Base-by-base conservation (phyloP, 2,888 invertebrate species). In the Tupiocoris notatus region DNA sequence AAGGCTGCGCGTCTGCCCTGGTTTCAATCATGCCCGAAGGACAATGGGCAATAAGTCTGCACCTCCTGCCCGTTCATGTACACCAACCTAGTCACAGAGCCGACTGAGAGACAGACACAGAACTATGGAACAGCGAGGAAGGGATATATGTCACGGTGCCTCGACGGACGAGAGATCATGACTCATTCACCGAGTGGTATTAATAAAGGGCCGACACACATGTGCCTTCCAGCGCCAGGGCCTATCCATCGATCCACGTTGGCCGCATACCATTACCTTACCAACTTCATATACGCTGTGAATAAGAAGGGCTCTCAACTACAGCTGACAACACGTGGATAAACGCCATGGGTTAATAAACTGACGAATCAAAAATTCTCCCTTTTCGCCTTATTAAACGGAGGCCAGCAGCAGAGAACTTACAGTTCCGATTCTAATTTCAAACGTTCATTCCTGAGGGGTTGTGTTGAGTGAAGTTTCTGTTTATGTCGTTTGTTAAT, bases 41-140 rank as follows among this genome's bases (percentile, higher is more conserved):
- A 67, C 67, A 67, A 67, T 67, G 67, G 67, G 67, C 67, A 67
- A 67, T 67, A 67, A 67, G 67, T 67, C 67, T 67, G 65, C 20
- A 56, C 66, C 21, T 20, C 66, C 18, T 23, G 39, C 66, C 39
- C n/a, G n/a, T n/a, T n/a, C n/a, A n/a, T n/a, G n/a, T n/a, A n/a
- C n/a, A n/a, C n/a, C 54, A n/a, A 17, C 54, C 67, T 39, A 39
- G 39, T 39, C 39, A 39, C 12, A 39, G 39, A n/a, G n/a, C n/a
- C n/a, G n/a, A n/a, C n/a, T n/a, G n/a, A 39, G 39, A 39, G 39
- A 39, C 39, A 39, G 39, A 39, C 39, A 39, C 39, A 39, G 39
- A 39, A 39, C 6, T 67, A 57, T 56, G 67, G 57, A n/a, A n/a
- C n/a, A n/a, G n/a, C n/a, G n/a, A n/a, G n/a, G n/a, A n/a, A 65